Evolutionary conservation across 2,888 invertebrate genomes (phyloP), one percentile per base, ranked within the genome.

Genomic region (Leucophenga montana): DNA sequence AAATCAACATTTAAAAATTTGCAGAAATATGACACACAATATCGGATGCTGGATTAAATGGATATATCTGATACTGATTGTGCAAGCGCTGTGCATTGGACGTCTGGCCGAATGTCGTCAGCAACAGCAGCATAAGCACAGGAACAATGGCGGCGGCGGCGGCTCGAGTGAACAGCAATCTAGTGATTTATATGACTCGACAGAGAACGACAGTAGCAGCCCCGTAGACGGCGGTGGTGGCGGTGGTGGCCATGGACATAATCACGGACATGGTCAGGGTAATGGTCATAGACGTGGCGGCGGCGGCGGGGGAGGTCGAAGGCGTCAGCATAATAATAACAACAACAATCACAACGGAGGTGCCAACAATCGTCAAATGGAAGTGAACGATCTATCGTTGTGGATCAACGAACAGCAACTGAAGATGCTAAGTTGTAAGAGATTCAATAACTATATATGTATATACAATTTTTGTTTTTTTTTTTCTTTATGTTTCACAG

Each of bases 341-440:
- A 78, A 73, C 1, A 77, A 79, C 5, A 82, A 82, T 59, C 73
- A 75, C 44, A 11, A 11, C 8, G 39, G 39, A 39, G 39, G 39
- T 5, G 39, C 18, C n/a, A 54, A 54, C 62, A 77, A 78, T 62
- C 80, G 79, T n/a, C 61, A 61, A 61, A 67, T 75, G 53, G 82
- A 85, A 50, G 85, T 86, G 56, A 84, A 84, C 39, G 95, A 95
- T 88, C 91, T 95, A 75, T 94, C 95, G 67, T 90, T 97, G 72
- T 97, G 96, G 96, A 96, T 97, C 84, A 95, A 96, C 88, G 95
- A 95, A 86, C 94, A 95, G 79, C 96, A 97, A 91, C 94, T 97
- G 68, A 94, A 95, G 90, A 94, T 95, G 92, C 94, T 96, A 83
- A 95, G 95, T 89, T 96, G 96, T 96, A 87, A 91, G 80, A 73